Evolutionary conservation across 2,888 invertebrate species (phyloP).

Genomic region (Cosmia pyralina): DNA sequence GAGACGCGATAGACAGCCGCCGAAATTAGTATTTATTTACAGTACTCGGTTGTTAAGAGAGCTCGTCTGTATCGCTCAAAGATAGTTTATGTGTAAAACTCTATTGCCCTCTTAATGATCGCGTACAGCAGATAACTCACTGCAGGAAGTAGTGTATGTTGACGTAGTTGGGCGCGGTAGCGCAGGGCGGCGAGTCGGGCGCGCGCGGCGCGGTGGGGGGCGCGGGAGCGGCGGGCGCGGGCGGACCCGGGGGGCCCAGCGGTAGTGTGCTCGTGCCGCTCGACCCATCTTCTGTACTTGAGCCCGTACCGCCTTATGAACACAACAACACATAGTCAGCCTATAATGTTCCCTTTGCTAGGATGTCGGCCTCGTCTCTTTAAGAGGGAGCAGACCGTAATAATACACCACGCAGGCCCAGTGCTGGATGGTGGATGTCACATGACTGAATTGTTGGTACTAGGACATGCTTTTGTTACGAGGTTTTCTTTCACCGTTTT

Average conservation of each 20-base stretch:
- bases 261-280: conserved; percentile 91
- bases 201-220: conserved; percentile 86
- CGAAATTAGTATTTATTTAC: not conserved
- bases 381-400: not conserved
- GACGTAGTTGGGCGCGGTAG: conserved; percentile 96
- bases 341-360: not conserved
- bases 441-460: not conserved
- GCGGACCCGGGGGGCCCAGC: conserved; percentile 70
- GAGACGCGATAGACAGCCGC: not conserved
- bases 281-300: conserved; percentile 92
- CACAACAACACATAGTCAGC: conserved; percentile 6
- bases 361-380: not conserved
- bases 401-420: not conserved
- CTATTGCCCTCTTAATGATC: not conserved
- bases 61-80: not conserved
- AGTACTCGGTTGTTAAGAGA: not conserved
- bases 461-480: not conserved
- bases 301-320: conserved; percentile 89
- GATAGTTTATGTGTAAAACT: not conserved
- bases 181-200: conserved; percentile 93
- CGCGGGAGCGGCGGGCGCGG: conserved; percentile 58
- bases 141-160: conserved; percentile 97
- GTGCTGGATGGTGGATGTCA: not conserved
- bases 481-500: not conserved
- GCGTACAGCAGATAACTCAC: conserved; percentile 85